A percentile compares a stretch with the other conserved stretches of the same genome.
Conservation (phyloP, 2,113 vertebrate species). For the Dermatemys mawii region DNA sequence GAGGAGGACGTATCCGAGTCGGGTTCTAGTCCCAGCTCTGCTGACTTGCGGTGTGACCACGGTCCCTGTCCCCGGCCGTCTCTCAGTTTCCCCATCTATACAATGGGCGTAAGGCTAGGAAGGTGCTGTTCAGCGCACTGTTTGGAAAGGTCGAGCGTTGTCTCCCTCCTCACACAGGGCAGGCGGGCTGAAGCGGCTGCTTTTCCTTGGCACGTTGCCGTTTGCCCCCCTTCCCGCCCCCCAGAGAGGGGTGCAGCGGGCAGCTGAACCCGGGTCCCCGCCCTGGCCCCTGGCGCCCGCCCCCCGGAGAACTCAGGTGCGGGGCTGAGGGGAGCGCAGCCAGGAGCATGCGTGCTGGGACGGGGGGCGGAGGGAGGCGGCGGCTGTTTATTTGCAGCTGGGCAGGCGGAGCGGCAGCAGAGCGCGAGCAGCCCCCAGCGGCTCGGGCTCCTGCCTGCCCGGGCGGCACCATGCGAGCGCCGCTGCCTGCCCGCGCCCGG, state of each 20-base stretch:
- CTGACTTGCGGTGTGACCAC: neutral
- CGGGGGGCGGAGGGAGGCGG: conserved; percentile 49
- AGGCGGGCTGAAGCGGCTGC: neutral
- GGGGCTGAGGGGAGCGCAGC: neutral
- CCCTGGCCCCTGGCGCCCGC: neutral
- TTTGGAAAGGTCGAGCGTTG: no score
- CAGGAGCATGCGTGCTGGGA: conserved; percentile 54
- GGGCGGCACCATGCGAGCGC: conserved; percentile 30
- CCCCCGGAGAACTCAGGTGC: neutral
- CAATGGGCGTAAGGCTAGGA: neutral
- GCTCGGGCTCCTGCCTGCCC: neutral
- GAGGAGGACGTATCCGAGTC: neutral
- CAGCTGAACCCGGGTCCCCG: neutral
- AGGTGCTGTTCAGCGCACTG: neutral
- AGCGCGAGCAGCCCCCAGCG: conserved; percentile 40
- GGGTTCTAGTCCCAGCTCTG: neutral
- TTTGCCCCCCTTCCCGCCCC: no score
- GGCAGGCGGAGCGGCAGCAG: conserved; percentile 48
- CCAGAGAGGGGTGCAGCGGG: neutral
- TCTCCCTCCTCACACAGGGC: neutral
- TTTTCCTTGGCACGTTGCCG: neutral
- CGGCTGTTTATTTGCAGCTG: conserved; percentile 76
- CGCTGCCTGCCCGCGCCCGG: neutral
- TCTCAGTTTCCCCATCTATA: neutral
- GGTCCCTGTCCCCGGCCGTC: neutral